Conservation (phyloP, 37 sponge, comb jelly and placozoan species). For the Agelas oroides region DNA sequence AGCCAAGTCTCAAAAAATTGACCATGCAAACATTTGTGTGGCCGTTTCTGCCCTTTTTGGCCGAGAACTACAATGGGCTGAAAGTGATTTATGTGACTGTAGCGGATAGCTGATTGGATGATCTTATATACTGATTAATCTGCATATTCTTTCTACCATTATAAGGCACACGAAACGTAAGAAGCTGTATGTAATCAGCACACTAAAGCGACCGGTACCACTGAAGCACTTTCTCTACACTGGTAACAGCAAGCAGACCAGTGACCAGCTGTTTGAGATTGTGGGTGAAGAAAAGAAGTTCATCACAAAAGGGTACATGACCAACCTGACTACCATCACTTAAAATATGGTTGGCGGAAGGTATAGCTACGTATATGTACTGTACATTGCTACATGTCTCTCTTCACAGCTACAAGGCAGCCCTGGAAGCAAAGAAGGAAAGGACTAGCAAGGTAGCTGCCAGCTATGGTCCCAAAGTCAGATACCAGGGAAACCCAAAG, state of each 20-base stretch:
- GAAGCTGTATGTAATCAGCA: slow-evolving; percentile 93
- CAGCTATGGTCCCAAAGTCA: slow-evolving; percentile 57
- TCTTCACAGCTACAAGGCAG: slow-evolving; percentile 61
- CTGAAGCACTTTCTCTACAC: slow-evolving; percentile 96
- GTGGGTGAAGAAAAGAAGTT: slow-evolving; percentile 74
- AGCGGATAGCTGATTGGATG: too few relatives aligned
- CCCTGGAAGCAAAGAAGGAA: slow-evolving; percentile 76
- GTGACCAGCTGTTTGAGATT: slow-evolving; percentile 90
- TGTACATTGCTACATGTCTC: too few relatives aligned
- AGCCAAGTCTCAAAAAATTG: too few relatives aligned
- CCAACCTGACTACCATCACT: too few relatives aligned
- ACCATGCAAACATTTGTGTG: too few relatives aligned
- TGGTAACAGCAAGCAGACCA: slow-evolving; percentile 92
- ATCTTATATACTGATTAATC: too few relatives aligned
- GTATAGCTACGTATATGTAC: too few relatives aligned
- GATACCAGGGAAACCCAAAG: slow-evolving; percentile 35
- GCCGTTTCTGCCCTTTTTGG: too few relatives aligned
- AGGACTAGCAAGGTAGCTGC: slow-evolving; percentile 46
- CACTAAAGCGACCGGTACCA: slow-evolving; percentile 93
- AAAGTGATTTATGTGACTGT: too few relatives aligned
- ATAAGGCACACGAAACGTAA: slow-evolving; percentile 89
- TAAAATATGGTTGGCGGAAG: too few relatives aligned
- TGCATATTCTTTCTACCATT: too few relatives aligned
- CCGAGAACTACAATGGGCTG: too few relatives aligned
- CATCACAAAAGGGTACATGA: slow-evolving; percentile 53